A percentile compares a stretch with the other conserved stretches of the same genome.
Conservation (phyloP, 1,140 invertebrate species). For the Melitaea cinxia region DNA sequence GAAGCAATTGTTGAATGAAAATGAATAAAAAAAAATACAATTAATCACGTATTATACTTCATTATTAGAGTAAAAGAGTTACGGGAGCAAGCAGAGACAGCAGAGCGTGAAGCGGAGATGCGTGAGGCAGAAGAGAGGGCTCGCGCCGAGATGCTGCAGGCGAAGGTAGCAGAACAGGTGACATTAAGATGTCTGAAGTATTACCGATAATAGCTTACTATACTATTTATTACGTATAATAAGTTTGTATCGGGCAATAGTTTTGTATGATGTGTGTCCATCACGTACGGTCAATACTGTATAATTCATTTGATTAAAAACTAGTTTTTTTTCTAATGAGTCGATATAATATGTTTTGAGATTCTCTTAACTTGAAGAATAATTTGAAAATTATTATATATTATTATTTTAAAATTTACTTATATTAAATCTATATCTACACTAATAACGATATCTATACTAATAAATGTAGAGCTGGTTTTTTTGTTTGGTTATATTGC, state of each 20-base stretch:
- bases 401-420: too few relatives aligned
- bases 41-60: background rate
- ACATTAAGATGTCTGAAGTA: conserved; percentile 40
- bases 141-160: conserved; percentile 51
- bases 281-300: too few relatives aligned
- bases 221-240: conserved; percentile 4
- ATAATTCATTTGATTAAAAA: too few relatives aligned
- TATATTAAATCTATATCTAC: too few relatives aligned
- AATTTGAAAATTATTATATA: too few relatives aligned
- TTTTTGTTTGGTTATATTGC: too few relatives aligned
- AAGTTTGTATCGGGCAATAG: background rate
- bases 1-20: too few relatives aligned
- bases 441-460: too few relatives aligned
- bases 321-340: too few relatives aligned
- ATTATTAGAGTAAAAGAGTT: conserved; percentile 64
- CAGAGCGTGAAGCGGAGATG: conserved; percentile 40
- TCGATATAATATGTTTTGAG: too few relatives aligned
- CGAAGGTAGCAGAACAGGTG: conserved; percentile 72
- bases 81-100: conserved; percentile 49
- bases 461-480: too few relatives aligned
- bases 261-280: background rate
- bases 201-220: conserved; percentile 14
- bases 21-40: background rate
- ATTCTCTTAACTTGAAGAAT: too few relatives aligned
- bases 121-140: conserved; percentile 42